Percentiles rank a stretch among this genome's conserved stretches.
Evolutionary conservation across 2,797 vertebrate genomes (phyloP).

Genomic region (Chrosomus eos): DNA sequence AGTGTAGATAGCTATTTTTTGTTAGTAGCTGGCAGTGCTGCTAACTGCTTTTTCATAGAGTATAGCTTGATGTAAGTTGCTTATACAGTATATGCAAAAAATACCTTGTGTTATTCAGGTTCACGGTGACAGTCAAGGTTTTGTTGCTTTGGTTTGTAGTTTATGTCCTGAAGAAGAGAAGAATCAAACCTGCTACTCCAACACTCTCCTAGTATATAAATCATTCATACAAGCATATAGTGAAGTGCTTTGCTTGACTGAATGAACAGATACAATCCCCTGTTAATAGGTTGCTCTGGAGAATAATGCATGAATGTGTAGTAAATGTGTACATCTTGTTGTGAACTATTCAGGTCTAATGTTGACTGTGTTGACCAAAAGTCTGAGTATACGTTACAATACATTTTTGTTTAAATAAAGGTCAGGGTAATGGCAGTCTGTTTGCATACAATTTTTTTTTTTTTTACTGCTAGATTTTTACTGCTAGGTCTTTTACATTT

Average conservation of each 20-base stretch:
- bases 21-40: not conserved
- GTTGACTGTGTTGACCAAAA: not conserved
- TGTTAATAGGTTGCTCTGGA: not conserved
- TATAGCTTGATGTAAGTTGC: not conserved
- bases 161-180: not conserved
- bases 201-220: conserved; percentile 4
- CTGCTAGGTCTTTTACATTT: not conserved
- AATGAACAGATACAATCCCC: not conserved
- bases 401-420: too few species aligned
- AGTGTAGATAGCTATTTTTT: not conserved
- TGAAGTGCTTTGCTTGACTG: conserved; percentile 6
- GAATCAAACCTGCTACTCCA: not conserved
- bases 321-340: not conserved
- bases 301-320: not conserved
- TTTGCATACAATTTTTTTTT: too few species aligned
- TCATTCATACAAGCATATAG: conserved; percentile 6
- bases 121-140: not conserved
- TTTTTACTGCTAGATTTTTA: not conserved
- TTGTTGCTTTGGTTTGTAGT: not conserved
- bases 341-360: not conserved
- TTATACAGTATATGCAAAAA: not conserved
- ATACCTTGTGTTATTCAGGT: not conserved
- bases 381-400: not conserved
- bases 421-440: too few species aligned
- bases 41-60: not conserved